Conservation (phyloP, 2,888 invertebrate genomes). For the Gryllus longicercus region DNA sequence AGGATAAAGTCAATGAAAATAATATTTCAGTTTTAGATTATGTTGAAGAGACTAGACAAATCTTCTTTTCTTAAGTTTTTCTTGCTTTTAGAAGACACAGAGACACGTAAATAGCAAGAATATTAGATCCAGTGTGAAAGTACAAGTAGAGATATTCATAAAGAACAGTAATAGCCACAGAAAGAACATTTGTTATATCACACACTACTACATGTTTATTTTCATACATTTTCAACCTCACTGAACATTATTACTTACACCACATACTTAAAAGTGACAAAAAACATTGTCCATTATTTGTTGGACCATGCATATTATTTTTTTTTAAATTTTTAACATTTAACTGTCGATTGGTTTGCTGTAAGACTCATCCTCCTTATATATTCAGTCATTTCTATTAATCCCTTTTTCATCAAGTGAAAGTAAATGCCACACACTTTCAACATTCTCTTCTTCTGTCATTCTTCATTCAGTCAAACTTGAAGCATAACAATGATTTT, state of each 20-base stretch:
- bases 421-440: neutral
- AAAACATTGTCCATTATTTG: neutral
- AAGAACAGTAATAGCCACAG: slow-evolving; percentile 27
- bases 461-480: no score
- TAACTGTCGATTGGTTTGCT: slow-evolving; percentile 18
- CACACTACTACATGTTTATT: slow-evolving; percentile 21
- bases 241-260: slow-evolving; percentile 19
- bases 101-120: slow-evolving; percentile 29
- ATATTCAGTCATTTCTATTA: no score
- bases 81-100: slow-evolving; percentile 22
- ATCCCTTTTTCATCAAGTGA: neutral
- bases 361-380: slow-evolving; percentile 1
- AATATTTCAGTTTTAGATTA: no score
- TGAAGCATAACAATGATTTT: no score
- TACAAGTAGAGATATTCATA: slow-evolving; percentile 27
- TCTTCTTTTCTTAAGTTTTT: neutral
- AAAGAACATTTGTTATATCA: slow-evolving; percentile 22
- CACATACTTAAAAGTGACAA: slow-evolving; percentile 11
- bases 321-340: slow-evolving; percentile 12
- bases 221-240: slow-evolving; percentile 20
- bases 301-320: slow-evolving; percentile 21
- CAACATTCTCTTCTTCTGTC: no score
- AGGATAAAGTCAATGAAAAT: no score
- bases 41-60: no score
- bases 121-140: slow-evolving; percentile 12